Evolutionary conservation across 2,113 vertebrate genomes (phyloP).

Genomic region (Phyllostomus discolor): DNA sequence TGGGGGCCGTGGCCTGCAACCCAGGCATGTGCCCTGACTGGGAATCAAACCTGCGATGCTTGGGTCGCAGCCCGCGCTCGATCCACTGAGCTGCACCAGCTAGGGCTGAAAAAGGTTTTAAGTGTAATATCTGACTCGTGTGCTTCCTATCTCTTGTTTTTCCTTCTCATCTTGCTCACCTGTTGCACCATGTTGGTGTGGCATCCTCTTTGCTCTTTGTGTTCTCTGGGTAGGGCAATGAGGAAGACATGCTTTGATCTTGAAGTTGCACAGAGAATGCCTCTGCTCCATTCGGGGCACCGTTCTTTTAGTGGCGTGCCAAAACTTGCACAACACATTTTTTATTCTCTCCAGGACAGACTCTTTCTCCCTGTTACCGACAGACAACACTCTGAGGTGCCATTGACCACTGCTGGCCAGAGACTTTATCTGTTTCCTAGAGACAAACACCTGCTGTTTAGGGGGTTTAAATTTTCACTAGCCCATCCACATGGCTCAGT

Average conservation of each 20-base stretch:
- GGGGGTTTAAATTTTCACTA: background rate
- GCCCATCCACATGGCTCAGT: background rate
- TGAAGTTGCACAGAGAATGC: background rate
- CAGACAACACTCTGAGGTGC: background rate
- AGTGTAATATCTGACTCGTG: background rate
- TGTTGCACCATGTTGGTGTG: background rate
- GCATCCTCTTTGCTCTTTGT: background rate
- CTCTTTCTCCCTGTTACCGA: background rate
- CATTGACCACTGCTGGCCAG: background rate
- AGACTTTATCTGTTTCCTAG: background rate
- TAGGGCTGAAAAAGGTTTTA: background rate
- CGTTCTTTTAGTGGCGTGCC: background rate
- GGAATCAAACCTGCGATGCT: no score
- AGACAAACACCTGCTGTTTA: background rate
- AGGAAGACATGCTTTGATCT: background rate
- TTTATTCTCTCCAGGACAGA: background rate
- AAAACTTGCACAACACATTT: background rate
- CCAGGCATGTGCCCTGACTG: no score
- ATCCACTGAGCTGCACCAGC: no score
- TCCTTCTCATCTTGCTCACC: background rate
- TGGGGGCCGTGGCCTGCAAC: no score
- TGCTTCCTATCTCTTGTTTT: background rate
- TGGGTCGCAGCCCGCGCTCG: no score
- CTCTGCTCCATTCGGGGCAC: background rate
- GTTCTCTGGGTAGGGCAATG: background rate